Conservation (phyloP, 2,888 invertebrate genomes). For the Patella pellucida region DNA sequence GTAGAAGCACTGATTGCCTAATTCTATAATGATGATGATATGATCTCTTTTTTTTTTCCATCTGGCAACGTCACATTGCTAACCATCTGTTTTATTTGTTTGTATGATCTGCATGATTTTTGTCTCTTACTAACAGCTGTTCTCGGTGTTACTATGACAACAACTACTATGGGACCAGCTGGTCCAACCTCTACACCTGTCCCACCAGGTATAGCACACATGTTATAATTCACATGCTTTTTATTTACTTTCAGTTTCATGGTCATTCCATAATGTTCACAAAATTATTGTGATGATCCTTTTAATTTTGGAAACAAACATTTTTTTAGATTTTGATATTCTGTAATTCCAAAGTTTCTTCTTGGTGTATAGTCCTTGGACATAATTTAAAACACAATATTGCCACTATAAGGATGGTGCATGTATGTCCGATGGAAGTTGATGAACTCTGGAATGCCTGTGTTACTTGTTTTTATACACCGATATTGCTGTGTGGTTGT, state of each 20-base stretch:
- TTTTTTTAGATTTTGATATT: too few relatives aligned
- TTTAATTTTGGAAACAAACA: too few relatives aligned
- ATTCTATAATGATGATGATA: background rate
- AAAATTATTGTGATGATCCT: too few relatives aligned
- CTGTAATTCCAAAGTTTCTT: too few relatives aligned
- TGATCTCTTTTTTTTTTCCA: background rate
- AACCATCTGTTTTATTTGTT: background rate
- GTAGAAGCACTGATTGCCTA: background rate
- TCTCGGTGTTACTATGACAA: slow-evolving; percentile 17
- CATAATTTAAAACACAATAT: too few relatives aligned
- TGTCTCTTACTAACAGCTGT: slow-evolving; percentile 18
- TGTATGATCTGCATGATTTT: slow-evolving; percentile 9
- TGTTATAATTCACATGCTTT: slow-evolving; percentile 12
- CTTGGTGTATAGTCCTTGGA: too few relatives aligned
- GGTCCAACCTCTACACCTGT: slow-evolving; percentile 11
- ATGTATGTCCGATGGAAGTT: too few relatives aligned
- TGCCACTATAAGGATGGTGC: too few relatives aligned
- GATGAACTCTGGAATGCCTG: too few relatives aligned
- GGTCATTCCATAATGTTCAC: too few relatives aligned
- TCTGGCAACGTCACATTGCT: background rate
- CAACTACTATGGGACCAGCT: slow-evolving; percentile 20
- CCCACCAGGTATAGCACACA: slow-evolving; percentile 20
- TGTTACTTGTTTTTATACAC: too few relatives aligned
- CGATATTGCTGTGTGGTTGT: too few relatives aligned
- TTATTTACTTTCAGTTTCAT: background rate